phyloP scores from a whole-genome alignment of 2,797 vertebrate species.

The Lagorchestes hirsutus region DNA sequence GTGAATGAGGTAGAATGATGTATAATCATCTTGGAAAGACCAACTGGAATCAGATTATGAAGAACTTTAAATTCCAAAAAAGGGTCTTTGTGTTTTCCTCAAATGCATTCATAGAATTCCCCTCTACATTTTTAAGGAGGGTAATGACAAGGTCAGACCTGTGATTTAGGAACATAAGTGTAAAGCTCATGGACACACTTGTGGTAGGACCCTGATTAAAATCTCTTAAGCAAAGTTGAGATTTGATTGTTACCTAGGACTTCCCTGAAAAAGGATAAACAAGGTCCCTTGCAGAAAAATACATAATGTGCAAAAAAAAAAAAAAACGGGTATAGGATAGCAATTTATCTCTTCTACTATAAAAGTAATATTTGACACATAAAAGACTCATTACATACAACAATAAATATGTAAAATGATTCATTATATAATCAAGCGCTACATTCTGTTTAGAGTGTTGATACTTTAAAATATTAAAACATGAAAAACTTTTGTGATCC shows the following conservation, averaged over 20 bases:
- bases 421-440: neutral
- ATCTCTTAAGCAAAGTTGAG: neutral
- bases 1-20: neutral
- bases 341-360: neutral
- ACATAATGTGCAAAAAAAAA: neutral
- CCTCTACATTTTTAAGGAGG: neutral
- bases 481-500: neutral
- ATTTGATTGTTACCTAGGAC: neutral
- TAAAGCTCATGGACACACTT: too few relatives aligned
- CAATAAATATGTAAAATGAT: neutral
- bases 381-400: neutral
- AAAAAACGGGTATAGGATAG: neutral
- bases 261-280: neutral
- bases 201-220: neutral
- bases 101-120: neutral
- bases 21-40: neutral
- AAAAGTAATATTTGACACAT: neutral
- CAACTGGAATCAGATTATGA: neutral
- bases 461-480: neutral
- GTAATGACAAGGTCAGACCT: neutral
- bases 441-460: neutral
- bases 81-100: neutral
- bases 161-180: neutral
- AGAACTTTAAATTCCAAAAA: neutral
- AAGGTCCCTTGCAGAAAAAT: neutral